Base-by-base conservation (phyloP, 2,888 invertebrate species). In the Halictus quadricinctus region DNA sequence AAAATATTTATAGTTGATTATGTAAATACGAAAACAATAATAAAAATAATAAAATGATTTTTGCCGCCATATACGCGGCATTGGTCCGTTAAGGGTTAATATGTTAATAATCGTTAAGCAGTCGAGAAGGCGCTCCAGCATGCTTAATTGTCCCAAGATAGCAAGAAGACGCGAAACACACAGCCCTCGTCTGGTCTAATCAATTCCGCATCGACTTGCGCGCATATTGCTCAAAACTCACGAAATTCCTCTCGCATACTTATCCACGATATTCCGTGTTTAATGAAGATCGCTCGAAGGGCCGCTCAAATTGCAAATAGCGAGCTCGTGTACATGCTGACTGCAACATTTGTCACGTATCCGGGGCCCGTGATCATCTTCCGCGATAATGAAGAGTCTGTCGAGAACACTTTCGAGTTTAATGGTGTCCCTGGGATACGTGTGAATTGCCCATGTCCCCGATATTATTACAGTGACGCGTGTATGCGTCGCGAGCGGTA, bases 271-370 rank as follows among this genome's bases (percentile, higher is more conserved):
- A 29, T 66, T 66, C 48, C 46, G 7, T 21, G 29, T 25, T 50
- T 75, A 81, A 72, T 41, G 81, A 48, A 48, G 69, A 21, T 48
- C 29, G 43, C n/a, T 13, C 64, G n/a, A 60, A 54, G 64, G n/a
- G 43, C 29, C 43, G n/a, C 50, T 80, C 43, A 48, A 48, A 12
- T 48, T 21, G 80, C 36, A 46, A 73, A 81, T 79, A 79, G 64
- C 7, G 25, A 12, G 8, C 36, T 18, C 36, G 58, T 36, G 48
- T 46, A 18, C 66, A 70, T 36, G 29, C n/a, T 25, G 48, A 69
- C 73, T 46, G 74, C 70, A 54, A 64, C 25, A 76, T 72, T 72
- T 36, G 72, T 81, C 83, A 76, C 75, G 75, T 50, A 72, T 72
- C 75, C 75, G 64, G 6, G 60, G 10, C 15, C 80, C 70, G 72